Evolutionary conservation across 2,888 invertebrate genomes (phyloP), one percentile per base, ranked within the genome.

Genomic region (Eupithecia dodoneata): DNA sequence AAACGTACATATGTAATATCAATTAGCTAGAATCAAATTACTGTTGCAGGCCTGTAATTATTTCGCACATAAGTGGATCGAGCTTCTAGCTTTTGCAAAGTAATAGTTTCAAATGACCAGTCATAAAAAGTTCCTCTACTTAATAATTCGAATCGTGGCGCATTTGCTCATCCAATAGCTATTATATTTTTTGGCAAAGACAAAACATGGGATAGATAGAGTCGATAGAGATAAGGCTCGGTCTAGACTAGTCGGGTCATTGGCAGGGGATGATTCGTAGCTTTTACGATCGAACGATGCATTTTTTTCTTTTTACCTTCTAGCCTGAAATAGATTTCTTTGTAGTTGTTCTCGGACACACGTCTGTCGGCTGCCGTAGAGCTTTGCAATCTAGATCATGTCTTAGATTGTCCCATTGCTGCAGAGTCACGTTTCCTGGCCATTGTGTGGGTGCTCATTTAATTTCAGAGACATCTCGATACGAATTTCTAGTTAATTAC

Each of bases 191-290:
- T 91, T 91, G 83, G 80, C 83, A 83, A 82, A 84, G 85, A 86
- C 85, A 86, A 84, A 86, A 85, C 81, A 84, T 81, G 82, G 83
- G 83, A 86, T 85, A 84, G 83, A 86, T 85, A 84, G 83, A 63
- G 30, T 63, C 63, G 30, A 30, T 63, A 30, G 86, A 69, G 84
- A 85, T 85, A 86, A 86, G 85, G 79, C 85, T 84, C 81, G 83
- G 90, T 92, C 93, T 93, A 93, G 93, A 91, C 91, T 86, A 70
- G n/a, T 85, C 85, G 94, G 94, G 91, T 93, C 93, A 91, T 91
- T 94, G 93, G 81, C 93, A 89, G 93, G 93, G 94, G 94, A 94
- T 94, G 94, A 94, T 89, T 93, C 83, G 94, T 92, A 90, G 92
- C 83, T 93, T 93, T 94, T 86, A 86, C 81, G 88, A 87, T 89